Evolutionary conservation across 92 coral and sea anemone species (phyloP), one percentile per base, ranked within the genome.

Genomic region (Parazoanthus swiftii): DNA sequence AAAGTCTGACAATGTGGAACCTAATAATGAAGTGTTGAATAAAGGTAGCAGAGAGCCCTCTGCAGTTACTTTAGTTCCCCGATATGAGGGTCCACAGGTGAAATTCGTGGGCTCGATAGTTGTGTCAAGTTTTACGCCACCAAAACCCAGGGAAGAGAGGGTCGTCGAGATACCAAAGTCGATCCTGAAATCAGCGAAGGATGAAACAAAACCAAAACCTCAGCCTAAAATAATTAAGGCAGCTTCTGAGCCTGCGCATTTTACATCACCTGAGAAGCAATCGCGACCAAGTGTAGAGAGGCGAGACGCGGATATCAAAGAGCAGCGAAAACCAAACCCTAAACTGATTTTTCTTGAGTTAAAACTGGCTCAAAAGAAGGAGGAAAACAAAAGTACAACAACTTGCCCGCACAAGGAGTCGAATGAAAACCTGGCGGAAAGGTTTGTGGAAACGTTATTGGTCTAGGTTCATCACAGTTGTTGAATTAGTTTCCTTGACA

Each of bases 301-400:
- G 68, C 39, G 87, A 84, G 87, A 84, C 43, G 87, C 79, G 25
- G 78, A 84, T 84, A 68, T 84, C 68, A 84, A 71, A 71, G 54
- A 46, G 38, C 87, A 84, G 67, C 77, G 65, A 36, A 84, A 84
- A 20, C 87, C 87, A 71, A 72, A 71, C 68, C 79, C 79, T 18
- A 71, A 84, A 84, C 56, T 84, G 46, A 58, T 20, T 68, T 25
- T 51, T 18, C 66, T 44, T 46, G 79, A 84, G 71, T 13, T 79
- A 46, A 73, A 84, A 71, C 42, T 50, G 66, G 16, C 77, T 48
- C 66, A 26, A 26, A 84, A 84, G 67, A 84, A 84, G 56, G 87
- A 44, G 44, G 87, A 71, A 84, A 15, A 37, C 8, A 67, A 84
- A 84, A 48, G 8, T 4, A 44, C 13, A 54, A 38, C 18, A 26